Conservation (phyloP, 1,140 invertebrate species). For the Calephelis virginiensis region DNA sequence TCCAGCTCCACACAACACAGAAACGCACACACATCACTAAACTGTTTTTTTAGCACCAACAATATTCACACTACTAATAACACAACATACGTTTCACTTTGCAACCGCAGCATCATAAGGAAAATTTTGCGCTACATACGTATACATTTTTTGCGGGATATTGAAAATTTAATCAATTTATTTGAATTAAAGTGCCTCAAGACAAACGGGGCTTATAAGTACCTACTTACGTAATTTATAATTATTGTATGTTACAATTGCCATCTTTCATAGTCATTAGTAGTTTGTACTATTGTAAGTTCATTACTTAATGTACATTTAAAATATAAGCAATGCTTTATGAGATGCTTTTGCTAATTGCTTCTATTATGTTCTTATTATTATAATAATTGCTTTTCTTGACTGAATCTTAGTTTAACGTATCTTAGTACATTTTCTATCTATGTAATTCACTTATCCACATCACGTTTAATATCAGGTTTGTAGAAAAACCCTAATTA, state of each 20-base stretch:
- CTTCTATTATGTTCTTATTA: conserved; percentile 16
- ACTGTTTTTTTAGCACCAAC: too few species aligned
- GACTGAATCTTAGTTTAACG: conserved; percentile 8
- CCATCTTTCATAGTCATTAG: conserved; percentile 67
- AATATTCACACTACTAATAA: too few species aligned
- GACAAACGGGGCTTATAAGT: conserved; percentile 21
- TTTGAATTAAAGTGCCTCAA: conserved; percentile 20
- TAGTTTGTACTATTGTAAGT: conserved; percentile 53
- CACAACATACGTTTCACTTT: too few species aligned
- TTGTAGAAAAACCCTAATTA: not conserved
- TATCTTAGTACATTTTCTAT: conserved; percentile 1
- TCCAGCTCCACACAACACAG: too few species aligned
- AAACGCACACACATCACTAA: too few species aligned
- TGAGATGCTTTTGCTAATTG: conserved; percentile 23
- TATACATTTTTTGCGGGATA: not conserved
- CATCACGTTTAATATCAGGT: not conserved
- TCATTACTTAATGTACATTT: conserved; percentile 33
- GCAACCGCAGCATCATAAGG: too few species aligned
- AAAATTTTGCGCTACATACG: not conserved
- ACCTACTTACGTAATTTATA: conserved; percentile 4
- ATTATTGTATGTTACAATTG: conserved; percentile 37
- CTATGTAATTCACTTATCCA: not conserved
- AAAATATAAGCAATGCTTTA: conserved; percentile 26
- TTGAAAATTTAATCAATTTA: too few species aligned
- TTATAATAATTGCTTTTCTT: conserved; percentile 4